These are phyloP conservation scores for Knipowitschia caucasica DNA, from an alignment of 2,797 vertebrate genomes.

Conservation along the genomic window DNA sequence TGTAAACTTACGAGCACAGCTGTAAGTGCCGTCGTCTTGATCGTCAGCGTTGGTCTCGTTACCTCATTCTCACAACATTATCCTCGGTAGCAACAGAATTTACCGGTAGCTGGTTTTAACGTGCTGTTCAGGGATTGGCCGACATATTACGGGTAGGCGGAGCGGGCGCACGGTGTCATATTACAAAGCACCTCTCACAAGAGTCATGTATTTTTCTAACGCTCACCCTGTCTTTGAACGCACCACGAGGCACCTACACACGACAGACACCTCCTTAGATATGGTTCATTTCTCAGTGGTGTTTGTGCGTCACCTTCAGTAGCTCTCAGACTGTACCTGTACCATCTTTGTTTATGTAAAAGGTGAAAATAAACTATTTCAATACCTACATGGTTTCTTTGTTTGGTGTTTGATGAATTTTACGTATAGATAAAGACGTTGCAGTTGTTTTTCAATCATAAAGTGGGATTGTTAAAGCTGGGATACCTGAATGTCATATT, in stretches of 20 bases:
- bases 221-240: constrained; percentile 61
- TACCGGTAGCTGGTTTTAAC: constrained; percentile 35
- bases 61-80: constrained; percentile 23
- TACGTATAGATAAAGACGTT: no score
- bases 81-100: constrained; percentile 33
- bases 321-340: constrained; percentile 52
- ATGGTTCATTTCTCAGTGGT: constrained; percentile 50
- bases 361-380: constrained; percentile 66
- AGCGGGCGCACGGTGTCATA: constrained; percentile 58
- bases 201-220: constrained; percentile 71
- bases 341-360: constrained; percentile 62
- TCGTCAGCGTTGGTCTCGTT: constrained; percentile 21
- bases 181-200: constrained; percentile 45
- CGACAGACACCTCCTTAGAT: constrained; percentile 27
- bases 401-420: constrained; percentile 13
- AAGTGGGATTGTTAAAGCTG: no score
- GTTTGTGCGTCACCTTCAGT: constrained; percentile 62
- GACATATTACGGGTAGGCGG: constrained; percentile 59
- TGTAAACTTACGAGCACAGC: neutral
- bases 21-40: neutral
- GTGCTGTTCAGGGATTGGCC: constrained; percentile 52
- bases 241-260: constrained; percentile 52
- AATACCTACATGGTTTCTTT: constrained; percentile 42
- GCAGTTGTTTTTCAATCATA: no score
- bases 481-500: no score